These are phyloP conservation scores for Dermatophagoides farinae DNA, from an alignment of 1,140 invertebrate species.

Conservation along the genomic window DNA sequence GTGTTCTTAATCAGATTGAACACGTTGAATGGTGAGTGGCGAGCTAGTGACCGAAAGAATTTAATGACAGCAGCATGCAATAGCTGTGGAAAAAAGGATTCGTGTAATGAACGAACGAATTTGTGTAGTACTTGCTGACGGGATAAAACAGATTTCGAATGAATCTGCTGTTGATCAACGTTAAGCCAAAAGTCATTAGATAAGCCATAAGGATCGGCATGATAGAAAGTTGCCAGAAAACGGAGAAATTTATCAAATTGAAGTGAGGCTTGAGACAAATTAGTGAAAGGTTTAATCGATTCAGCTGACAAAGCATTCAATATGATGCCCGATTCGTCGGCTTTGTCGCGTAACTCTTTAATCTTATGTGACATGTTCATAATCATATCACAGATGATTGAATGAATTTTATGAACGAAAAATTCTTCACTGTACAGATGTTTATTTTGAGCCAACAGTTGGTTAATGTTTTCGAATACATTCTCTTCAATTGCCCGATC, in stretches of 20 bases:
- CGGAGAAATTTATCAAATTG: slow-evolving; percentile 65
- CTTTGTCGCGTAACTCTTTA: slow-evolving; percentile 55
- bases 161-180: neutral
- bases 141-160: neutral
- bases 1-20: slow-evolving; percentile 15
- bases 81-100: slow-evolving; percentile 12
- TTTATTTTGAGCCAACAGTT: slow-evolving; percentile 42
- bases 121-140: slow-evolving; percentile 9
- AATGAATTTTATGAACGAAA: slow-evolving; percentile 59
- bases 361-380: slow-evolving; percentile 72
- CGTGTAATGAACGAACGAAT: slow-evolving; percentile 12
- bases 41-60: slow-evolving; percentile 12
- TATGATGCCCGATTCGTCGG: slow-evolving; percentile 68
- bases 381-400: slow-evolving; percentile 74
- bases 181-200: slow-evolving; percentile 10
- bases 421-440: slow-evolving; percentile 32
- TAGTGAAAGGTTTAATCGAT: slow-evolving; percentile 52
- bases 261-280: slow-evolving; percentile 33
- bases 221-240: slow-evolving; percentile 26
- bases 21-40: slow-evolving; percentile 12
- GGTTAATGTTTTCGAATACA: slow-evolving; percentile 54
- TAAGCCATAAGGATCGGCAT: slow-evolving; percentile 3
- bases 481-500: slow-evolving; percentile 53
- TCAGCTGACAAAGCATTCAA: slow-evolving; percentile 50
- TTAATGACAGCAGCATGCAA: slow-evolving; percentile 19